Evolutionary conservation across 1,140 invertebrate species (phyloP).

Genomic region (Yoshiicerus persimilis): DNA sequence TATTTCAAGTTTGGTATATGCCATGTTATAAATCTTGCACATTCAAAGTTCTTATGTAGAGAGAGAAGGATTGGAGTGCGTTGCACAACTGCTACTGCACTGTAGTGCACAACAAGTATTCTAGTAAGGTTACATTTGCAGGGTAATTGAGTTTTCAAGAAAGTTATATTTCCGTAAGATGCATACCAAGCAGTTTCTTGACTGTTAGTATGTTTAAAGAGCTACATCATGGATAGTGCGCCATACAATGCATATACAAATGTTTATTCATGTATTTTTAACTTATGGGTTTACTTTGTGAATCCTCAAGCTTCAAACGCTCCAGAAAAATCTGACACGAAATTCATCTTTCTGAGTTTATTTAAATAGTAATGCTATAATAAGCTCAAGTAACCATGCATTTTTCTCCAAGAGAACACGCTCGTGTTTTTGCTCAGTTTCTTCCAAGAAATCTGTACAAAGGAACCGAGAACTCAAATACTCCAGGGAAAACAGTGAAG

Average conservation of each 20-base stretch:
- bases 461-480: too few species aligned
- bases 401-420: background rate
- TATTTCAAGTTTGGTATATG: background rate
- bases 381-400: background rate
- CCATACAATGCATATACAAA: background rate
- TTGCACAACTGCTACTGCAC: background rate
- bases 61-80: background rate
- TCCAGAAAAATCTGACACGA: background rate
- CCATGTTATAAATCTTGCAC: background rate
- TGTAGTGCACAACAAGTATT: background rate
- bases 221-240: background rate
- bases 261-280: background rate
- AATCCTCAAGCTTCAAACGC: background rate
- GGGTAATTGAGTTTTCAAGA: background rate
- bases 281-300: background rate
- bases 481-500: too few species aligned
- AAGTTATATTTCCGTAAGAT: background rate
- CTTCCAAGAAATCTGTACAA: too few species aligned
- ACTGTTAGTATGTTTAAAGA: too few species aligned
- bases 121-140: background rate
- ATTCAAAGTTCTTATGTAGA: background rate
- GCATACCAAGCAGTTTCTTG: too few species aligned
- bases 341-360: background rate
- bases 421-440: too few species aligned
- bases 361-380: background rate